These are phyloP conservation scores for Pelodytes ibericus DNA, from an alignment of 2,797 vertebrate genomes.

Conservation along the genomic window DNA sequence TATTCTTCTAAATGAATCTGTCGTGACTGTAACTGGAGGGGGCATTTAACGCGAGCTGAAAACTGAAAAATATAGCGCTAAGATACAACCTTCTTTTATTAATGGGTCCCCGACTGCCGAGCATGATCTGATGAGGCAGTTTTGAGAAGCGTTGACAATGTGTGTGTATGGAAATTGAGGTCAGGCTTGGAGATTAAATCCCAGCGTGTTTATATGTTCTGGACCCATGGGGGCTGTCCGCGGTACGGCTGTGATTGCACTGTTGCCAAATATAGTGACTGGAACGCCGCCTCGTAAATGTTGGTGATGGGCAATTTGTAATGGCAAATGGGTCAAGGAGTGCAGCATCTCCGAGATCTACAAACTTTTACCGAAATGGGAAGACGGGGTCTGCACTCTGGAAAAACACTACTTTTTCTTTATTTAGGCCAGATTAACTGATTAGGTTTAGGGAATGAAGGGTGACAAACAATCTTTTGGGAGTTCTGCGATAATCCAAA, in stretches of 20 bases:
- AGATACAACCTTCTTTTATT: constrained; percentile 18
- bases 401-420: not conserved
- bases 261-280: constrained; percentile 16
- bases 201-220: constrained; percentile 12
- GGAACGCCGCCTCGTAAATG: constrained; percentile 1
- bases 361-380: not conserved
- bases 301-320: constrained; percentile 23
- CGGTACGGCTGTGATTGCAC: not conserved
- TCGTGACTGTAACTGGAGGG: fast-evolving
- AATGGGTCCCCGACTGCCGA: constrained; percentile 4
- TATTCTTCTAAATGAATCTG: not conserved
- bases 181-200: constrained; percentile 27
- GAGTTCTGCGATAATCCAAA: no score
- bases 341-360: no score
- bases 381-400: constrained; percentile 2
- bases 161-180: constrained; percentile 20
- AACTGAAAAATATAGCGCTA: not conserved
- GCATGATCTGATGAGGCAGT: constrained; percentile 40
- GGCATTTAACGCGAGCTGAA: constrained; percentile 48
- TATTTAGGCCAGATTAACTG: not conserved
- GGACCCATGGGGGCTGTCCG: not conserved
- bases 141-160: constrained; percentile 28
- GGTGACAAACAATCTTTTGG: no score
- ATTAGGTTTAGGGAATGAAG: no score
- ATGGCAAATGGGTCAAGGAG: constrained; percentile 24